These are phyloP conservation scores for Bruchidius siliquastri DNA, from an alignment of 2,888 invertebrate genomes.

Conservation along the genomic window DNA sequence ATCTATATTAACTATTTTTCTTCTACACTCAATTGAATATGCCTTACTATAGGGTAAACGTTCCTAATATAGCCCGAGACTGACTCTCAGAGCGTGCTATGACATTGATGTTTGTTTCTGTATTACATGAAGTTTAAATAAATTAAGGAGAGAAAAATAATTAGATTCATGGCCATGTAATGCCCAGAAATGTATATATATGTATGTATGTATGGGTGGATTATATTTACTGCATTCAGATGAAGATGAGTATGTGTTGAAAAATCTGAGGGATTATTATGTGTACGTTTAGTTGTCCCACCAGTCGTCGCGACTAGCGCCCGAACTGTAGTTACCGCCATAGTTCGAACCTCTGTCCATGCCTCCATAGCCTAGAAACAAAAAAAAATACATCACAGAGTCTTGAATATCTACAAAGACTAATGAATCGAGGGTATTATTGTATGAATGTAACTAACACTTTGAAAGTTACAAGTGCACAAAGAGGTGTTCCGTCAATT, in stretches of 20 bases:
- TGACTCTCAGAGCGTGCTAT: not conserved
- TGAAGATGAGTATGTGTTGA: not conserved
- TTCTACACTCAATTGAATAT: constrained; percentile 13
- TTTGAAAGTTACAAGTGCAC: too few species aligned
- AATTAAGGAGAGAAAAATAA: constrained; percentile 11
- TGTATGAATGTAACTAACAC: too few species aligned
- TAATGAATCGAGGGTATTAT: too few species aligned
- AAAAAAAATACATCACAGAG: too few species aligned
- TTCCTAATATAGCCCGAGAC: constrained; percentile 5
- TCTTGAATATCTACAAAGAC: too few species aligned
- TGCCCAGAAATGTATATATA: constrained; percentile 11
- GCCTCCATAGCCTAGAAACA: constrained; percentile 35
- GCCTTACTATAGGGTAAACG: constrained; percentile 12
- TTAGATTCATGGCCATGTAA: constrained; percentile 13
- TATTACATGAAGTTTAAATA: constrained; percentile 13
- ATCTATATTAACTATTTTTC: constrained; percentile 17
- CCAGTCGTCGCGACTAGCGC: constrained; percentile 40
- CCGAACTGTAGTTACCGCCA: constrained; percentile 41
- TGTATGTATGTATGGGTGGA: not conserved
- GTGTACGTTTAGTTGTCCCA: constrained; percentile 36
- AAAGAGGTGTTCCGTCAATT: too few species aligned
- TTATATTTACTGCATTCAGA: not conserved
- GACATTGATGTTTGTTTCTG: not conserved
- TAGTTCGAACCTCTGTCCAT: constrained; percentile 43
- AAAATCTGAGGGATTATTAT: not conserved